A percentile compares a stretch with the other conserved stretches of the same genome.
These are phyloP conservation scores for Drosophila azteca DNA, from an alignment of 1,140 invertebrate genomes.

Conservation along the genomic window DNA sequence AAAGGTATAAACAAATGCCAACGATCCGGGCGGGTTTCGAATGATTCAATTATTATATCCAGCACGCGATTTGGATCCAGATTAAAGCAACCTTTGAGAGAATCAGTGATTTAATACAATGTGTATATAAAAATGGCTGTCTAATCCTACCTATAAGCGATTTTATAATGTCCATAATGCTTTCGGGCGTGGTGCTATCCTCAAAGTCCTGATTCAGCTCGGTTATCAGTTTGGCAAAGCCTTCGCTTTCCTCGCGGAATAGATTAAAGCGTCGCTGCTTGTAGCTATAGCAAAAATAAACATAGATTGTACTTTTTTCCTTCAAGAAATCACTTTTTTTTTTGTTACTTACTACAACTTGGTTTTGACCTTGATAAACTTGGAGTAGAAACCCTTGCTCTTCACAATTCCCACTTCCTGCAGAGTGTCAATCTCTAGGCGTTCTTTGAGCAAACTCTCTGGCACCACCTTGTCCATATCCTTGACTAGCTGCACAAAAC, in stretches of 20 bases:
- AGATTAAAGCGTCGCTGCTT: slow-evolving; percentile 99
- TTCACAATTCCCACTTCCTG: slow-evolving; percentile 96
- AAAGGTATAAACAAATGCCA: slow-evolving; percentile 92
- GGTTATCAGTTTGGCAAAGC: slow-evolving; percentile 98
- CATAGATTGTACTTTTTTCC: not conserved
- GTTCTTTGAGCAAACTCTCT: slow-evolving; percentile 94
- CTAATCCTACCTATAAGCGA: slow-evolving; percentile 92
- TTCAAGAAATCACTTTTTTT: slow-evolving; percentile 4
- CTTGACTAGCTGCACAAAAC: slow-evolving; percentile 91
- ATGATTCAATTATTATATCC: slow-evolving; percentile 98
- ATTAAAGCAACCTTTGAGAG: slow-evolving; percentile 96
- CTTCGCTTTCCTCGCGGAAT: slow-evolving; percentile 99
- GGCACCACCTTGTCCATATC: slow-evolving; percentile 92
- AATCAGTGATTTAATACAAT: not conserved
- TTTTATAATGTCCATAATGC: slow-evolving; percentile 93
- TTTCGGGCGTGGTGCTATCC: slow-evolving; percentile 86
- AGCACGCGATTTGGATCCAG: slow-evolving; percentile 99
- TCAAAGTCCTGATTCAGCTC: slow-evolving; percentile 95
- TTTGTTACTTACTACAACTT: slow-evolving; percentile 95
- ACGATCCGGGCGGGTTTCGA: slow-evolving; percentile 93
- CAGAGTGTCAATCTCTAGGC: slow-evolving; percentile 96
- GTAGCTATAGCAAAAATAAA: slow-evolving; percentile 88
- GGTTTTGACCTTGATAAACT: slow-evolving; percentile 99
- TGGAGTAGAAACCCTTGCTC: slow-evolving; percentile 96
- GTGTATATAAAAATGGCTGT: not conserved